Evolutionary conservation across 2,888 invertebrate species (phyloP).

Genomic region (Philhelius pedissequus): DNA sequence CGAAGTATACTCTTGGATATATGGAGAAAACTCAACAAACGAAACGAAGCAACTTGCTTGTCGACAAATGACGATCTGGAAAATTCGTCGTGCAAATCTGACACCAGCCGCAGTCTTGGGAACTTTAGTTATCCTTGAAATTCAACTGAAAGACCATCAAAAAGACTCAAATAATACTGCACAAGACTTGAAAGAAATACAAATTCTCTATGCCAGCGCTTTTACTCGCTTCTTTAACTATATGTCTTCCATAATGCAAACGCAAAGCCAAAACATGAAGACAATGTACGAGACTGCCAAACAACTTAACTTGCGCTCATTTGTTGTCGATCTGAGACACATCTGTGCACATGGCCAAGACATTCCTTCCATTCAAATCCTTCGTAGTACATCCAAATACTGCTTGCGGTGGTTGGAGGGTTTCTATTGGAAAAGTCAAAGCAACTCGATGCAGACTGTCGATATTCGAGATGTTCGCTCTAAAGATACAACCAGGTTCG

Average conservation of each 20-base stretch:
- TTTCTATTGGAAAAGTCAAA: conserved; percentile 76
- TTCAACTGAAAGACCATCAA: conserved; percentile 73
- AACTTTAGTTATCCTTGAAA: conserved; percentile 74
- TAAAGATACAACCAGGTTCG: conserved; percentile 72
- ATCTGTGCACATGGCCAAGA: conserved; percentile 77
- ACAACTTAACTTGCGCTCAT: conserved; percentile 76
- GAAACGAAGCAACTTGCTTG: conserved; percentile 71
- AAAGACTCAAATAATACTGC: not conserved
- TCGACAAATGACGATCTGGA: conserved; percentile 75
- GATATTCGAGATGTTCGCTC: conserved; percentile 72
- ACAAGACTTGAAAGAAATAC: conserved; percentile 67
- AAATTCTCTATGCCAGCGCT: conserved; percentile 74
- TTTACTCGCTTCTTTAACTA: conserved; percentile 78
- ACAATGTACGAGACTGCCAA: conserved; percentile 77
- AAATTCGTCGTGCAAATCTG: conserved; percentile 73
- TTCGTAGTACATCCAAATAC: conserved; percentile 73
- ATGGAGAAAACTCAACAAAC: conserved; percentile 66
- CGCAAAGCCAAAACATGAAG: conserved; percentile 72
- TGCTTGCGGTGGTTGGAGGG: conserved; percentile 76
- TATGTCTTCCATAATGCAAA: conserved; percentile 78
- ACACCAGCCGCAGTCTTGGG: conserved; percentile 77
- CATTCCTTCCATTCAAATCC: conserved; percentile 74
- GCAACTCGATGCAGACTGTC: conserved; percentile 72
- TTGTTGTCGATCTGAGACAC: conserved; percentile 77
- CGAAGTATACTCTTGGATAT: conserved; percentile 74